phyloP scores from a whole-genome alignment of 2,888 invertebrate genomes.

The Cephalotes varians region DNA sequence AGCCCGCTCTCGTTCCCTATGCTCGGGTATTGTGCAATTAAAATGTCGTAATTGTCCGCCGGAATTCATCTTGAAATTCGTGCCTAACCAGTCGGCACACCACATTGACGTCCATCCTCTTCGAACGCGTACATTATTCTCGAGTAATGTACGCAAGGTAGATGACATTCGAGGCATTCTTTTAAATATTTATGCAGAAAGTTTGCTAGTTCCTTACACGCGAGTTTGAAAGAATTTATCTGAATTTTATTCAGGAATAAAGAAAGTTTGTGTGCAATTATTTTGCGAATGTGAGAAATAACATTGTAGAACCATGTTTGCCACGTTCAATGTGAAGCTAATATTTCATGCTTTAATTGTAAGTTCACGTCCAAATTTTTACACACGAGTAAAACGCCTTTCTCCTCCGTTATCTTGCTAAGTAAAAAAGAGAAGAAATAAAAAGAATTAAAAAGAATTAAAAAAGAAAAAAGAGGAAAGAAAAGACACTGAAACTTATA shows the following conservation, averaged over 20 bases:
- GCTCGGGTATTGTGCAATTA: constrained; percentile 79
- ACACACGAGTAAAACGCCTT: background rate
- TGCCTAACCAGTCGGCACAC: constrained; percentile 55
- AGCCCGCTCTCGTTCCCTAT: constrained; percentile 56
- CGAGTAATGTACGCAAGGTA: constrained; percentile 2
- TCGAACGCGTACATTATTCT: background rate
- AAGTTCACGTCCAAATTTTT: background rate
- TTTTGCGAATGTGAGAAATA: constrained; percentile 28
- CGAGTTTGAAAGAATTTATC: constrained; percentile 20
- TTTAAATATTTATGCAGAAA: constrained; percentile 11
- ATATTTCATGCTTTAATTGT: constrained; percentile 23
- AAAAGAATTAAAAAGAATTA: background rate
- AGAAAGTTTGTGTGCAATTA: constrained; percentile 4
- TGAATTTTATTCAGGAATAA: constrained; percentile 2
- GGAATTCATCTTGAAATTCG: constrained; percentile 79
- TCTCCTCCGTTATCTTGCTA: background rate
- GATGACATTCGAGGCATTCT: background rate
- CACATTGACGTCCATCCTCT: constrained; percentile 17
- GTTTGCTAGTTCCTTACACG: background rate
- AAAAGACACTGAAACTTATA: background rate
- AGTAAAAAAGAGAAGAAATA: background rate
- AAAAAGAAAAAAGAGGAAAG: background rate
- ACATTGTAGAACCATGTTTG: constrained; percentile 6
- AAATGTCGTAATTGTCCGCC: constrained; percentile 81
- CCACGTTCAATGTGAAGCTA: constrained; percentile 21